Evolutionary conservation across 2,888 invertebrate species (phyloP).

Genomic region (Campoplex capitator): DNA sequence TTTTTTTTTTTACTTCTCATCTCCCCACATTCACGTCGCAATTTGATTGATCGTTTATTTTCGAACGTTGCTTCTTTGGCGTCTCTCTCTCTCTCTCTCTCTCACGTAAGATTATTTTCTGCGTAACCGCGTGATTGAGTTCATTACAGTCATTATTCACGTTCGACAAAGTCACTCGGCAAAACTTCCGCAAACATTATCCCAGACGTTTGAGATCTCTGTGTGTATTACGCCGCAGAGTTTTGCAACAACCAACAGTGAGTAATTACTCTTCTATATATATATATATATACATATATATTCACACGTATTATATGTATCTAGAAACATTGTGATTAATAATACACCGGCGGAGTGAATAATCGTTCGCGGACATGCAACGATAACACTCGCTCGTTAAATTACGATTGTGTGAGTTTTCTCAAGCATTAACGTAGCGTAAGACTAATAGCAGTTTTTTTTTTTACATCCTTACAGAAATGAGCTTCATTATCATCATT

Average conservation of each 20-base stretch:
- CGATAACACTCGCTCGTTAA: conserved; percentile 54
- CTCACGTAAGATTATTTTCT: conserved; percentile 6
- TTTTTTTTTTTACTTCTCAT: neutral
- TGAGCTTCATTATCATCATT: conserved; percentile 9
- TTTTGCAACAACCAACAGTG: conserved; percentile 57
- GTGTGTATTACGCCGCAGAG: conserved; percentile 22
- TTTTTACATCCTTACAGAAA: conserved; percentile 24
- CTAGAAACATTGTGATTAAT: conserved; percentile 57
- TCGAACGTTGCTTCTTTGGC: conserved; percentile 33
- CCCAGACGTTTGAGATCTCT: conserved; percentile 9
- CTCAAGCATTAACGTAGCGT: conserved; percentile 40
- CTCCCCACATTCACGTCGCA: neutral
- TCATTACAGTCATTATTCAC: conserved; percentile 55
- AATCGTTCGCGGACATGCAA: conserved; percentile 63
- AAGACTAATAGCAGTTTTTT: conserved; percentile 30
- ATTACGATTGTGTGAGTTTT: conserved; percentile 46
- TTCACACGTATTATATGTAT: conserved; percentile 43
- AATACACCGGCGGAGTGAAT: conserved; percentile 50
- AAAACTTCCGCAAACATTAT: conserved; percentile 58
- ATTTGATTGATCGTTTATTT: conserved; percentile 43
- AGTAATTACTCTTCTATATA: conserved; percentile 53
- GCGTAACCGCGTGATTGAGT: conserved; percentile 39
- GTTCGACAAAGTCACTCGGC: conserved; percentile 55
- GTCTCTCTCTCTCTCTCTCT: neutral
- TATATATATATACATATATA: conserved; percentile 1